These are phyloP conservation scores for Tenrec ecaudatus DNA, from an alignment of 2,113 vertebrate genomes.

Conservation along the genomic window DNA sequence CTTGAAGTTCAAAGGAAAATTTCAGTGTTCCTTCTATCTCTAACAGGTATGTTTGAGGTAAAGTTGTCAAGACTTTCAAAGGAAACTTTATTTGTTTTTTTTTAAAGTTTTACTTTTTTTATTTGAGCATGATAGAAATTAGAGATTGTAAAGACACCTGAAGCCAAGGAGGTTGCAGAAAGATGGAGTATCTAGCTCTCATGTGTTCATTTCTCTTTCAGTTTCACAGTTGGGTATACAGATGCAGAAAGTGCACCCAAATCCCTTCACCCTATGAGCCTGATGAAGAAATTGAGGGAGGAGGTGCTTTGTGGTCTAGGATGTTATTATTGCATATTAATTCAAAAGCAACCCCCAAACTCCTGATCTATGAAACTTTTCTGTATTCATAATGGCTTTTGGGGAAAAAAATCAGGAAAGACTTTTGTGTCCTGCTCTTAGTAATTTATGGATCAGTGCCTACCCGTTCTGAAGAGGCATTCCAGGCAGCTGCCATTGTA, in stretches of 20 bases:
- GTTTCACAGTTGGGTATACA: neutral
- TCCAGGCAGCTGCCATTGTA: neutral
- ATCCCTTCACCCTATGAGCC: neutral
- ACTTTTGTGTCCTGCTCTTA: neutral
- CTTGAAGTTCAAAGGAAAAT: no score
- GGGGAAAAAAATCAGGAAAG: neutral
- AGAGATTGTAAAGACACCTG: neutral
- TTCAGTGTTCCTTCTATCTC: no score
- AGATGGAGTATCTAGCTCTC: neutral
- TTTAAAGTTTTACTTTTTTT: neutral
- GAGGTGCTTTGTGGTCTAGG: neutral
- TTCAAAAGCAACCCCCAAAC: slow-evolving; percentile 24
- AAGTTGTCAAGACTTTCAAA: neutral
- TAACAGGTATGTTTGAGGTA: no score
- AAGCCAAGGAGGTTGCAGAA: neutral
- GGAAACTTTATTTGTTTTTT: neutral
- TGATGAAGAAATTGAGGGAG: neutral
- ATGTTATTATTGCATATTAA: slow-evolving; percentile 16
- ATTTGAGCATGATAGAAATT: neutral
- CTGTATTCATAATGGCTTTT: neutral
- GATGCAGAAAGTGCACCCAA: neutral
- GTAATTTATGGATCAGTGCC: neutral
- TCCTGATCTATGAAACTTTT: neutral
- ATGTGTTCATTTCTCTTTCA: slow-evolving; percentile 2
- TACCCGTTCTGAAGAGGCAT: neutral